These are phyloP conservation scores for Plutomurus gul DNA, from an alignment of 1,140 invertebrate genomes.

Conservation along the genomic window DNA sequence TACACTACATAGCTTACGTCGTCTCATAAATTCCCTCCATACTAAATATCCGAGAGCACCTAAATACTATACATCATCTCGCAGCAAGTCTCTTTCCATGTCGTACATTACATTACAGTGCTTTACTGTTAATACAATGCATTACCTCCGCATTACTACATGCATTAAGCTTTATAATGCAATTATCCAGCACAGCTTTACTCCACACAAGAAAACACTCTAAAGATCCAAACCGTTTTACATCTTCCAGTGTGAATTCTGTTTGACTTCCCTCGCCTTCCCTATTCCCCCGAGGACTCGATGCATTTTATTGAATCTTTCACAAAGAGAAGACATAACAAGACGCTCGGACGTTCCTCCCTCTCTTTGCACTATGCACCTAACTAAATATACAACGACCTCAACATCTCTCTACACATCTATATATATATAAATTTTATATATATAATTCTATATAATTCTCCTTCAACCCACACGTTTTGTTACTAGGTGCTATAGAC, in stretches of 20 bases:
- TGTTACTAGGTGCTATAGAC: too few relatives aligned
- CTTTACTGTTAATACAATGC: slow-evolving; percentile 27
- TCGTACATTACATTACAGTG: slow-evolving; percentile 18
- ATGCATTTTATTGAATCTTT: neutral
- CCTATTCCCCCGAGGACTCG: neutral
- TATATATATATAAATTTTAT: too few relatives aligned
- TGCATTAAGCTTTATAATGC: slow-evolving; percentile 21
- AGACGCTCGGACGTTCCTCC: neutral
- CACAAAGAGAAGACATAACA: neutral
- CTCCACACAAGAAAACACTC: slow-evolving; percentile 21
- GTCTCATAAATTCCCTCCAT: neutral
- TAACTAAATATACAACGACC: too few relatives aligned
- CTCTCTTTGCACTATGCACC: too few relatives aligned
- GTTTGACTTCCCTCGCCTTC: neutral
- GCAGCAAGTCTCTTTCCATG: neutral
- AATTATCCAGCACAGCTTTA: slow-evolving; percentile 25
- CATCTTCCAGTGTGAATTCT: slow-evolving; percentile 22
- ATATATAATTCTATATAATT: too few relatives aligned
- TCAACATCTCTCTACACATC: too few relatives aligned
- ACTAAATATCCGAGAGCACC: neutral
- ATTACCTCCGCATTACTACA: slow-evolving; percentile 20
- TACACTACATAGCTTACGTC: neutral
- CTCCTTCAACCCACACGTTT: too few relatives aligned
- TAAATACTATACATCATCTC: neutral
- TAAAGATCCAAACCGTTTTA: slow-evolving; percentile 16